phyloP scores from a whole-genome alignment of 2,797 vertebrate species.

The Crenuchus spilurus region DNA sequence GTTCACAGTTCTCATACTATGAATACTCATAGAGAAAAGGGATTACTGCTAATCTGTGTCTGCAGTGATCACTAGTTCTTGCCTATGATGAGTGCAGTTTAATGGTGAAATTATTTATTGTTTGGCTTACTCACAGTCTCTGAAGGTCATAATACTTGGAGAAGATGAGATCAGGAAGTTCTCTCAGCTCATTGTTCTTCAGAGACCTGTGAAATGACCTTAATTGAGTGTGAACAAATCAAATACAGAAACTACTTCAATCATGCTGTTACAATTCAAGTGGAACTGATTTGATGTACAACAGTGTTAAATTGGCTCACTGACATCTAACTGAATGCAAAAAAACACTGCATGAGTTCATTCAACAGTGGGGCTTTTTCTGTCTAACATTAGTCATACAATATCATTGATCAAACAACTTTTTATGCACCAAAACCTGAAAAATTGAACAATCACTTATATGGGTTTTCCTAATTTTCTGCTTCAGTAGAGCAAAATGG shows the following conservation, averaged over 20 bases:
- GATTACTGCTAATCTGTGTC: neutral
- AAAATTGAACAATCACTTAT: no score
- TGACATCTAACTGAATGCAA: no score
- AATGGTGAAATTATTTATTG: no score
- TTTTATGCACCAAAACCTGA: no score
- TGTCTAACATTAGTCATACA: no score
- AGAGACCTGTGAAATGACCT: constrained; percentile 73
- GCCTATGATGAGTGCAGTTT: neutral
- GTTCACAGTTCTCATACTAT: neutral
- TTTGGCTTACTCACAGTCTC: constrained; percentile 78
- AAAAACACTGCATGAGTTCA: no score
- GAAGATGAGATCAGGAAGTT: constrained; percentile 78
- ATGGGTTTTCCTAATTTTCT: neutral
- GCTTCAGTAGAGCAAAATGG: neutral
- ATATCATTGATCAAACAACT: no score
- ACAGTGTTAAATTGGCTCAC: no score
- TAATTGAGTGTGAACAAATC: constrained; percentile 12
- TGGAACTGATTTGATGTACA: no score
- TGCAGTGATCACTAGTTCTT: neutral
- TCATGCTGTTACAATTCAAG: no score
- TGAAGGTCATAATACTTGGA: constrained; percentile 72
- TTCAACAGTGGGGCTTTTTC: no score
- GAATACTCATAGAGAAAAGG: neutral
- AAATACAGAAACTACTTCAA: no score
- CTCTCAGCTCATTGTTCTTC: constrained; percentile 74